phyloP scores from a whole-genome alignment of 2,888 invertebrate species.

The Lasioglossum vierecki region DNA sequence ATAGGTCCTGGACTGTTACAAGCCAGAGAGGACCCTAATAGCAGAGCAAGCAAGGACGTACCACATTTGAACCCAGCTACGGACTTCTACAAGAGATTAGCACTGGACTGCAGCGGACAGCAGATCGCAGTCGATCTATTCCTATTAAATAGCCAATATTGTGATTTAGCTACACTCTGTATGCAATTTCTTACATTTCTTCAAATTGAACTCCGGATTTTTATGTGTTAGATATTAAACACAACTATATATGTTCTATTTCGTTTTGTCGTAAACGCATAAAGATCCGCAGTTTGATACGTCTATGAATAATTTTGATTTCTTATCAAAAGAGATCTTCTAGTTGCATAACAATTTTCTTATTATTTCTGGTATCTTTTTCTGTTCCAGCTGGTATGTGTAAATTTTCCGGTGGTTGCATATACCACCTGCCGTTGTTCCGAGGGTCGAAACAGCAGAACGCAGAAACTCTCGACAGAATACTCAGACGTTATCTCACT shows the following conservation, averaged over 20 bases:
- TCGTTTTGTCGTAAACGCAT: neutral
- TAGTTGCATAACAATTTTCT: neutral
- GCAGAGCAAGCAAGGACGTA: slow-evolving; percentile 91
- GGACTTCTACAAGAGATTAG: slow-evolving; percentile 98
- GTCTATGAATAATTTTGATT: neutral
- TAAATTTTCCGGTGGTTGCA: slow-evolving; percentile 96
- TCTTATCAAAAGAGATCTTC: neutral
- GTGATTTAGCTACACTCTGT: slow-evolving; percentile 97
- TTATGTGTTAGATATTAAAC: neutral
- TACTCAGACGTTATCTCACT: slow-evolving; percentile 94
- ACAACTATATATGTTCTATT: too few relatives aligned
- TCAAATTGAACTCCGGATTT: neutral
- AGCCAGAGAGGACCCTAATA: slow-evolving; percentile 93
- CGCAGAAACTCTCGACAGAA: slow-evolving; percentile 90
- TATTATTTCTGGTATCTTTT: too few relatives aligned
- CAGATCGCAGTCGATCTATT: slow-evolving; percentile 98
- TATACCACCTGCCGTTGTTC: slow-evolving; percentile 96
- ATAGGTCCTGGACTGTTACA: slow-evolving; percentile 94
- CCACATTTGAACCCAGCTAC: slow-evolving; percentile 96
- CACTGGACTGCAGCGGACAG: slow-evolving; percentile 97
- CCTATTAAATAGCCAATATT: slow-evolving; percentile 95
- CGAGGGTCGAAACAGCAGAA: slow-evolving; percentile 89
- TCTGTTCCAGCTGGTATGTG: slow-evolving; percentile 91
- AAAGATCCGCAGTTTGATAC: neutral
- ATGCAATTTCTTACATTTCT: too few relatives aligned